These are phyloP conservation scores for Eubasilissa regina DNA, from an alignment of 1,140 invertebrate genomes.

Conservation along the genomic window DNA sequence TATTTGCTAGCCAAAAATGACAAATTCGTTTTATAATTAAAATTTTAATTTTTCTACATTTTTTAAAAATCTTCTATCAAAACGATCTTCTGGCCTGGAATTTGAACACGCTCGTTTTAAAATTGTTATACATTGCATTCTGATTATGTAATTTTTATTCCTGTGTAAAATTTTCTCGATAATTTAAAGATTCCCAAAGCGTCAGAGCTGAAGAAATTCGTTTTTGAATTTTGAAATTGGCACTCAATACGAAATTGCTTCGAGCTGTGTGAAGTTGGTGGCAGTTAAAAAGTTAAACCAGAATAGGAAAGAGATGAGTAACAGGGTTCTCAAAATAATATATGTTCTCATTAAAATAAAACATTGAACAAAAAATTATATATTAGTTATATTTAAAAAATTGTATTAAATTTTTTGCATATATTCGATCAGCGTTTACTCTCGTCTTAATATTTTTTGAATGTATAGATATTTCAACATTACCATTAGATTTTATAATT, in stretches of 20 bases:
- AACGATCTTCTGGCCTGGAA: too few species aligned
- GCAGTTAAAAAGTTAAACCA: constrained; percentile 50
- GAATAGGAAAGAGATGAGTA: background rate
- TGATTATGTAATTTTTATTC: constrained; percentile 1
- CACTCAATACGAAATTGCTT: constrained; percentile 48
- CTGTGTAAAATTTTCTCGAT: background rate
- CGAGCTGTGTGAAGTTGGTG: constrained; percentile 9
- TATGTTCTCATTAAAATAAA: background rate
- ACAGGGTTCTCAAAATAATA: constrained; percentile 6
- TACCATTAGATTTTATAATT: too few species aligned
- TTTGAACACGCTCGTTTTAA: background rate
- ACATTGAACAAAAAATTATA: background rate
- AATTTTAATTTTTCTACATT: too few species aligned
- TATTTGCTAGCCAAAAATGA: too few species aligned
- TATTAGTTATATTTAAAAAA: background rate
- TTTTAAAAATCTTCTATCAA: too few species aligned
- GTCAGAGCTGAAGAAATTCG: constrained; percentile 31
- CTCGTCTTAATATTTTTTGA: too few species aligned
- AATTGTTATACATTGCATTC: constrained; percentile 1
- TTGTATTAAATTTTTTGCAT: background rate
- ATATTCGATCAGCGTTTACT: background rate
- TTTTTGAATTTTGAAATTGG: constrained; percentile 54
- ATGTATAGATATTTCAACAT: too few species aligned
- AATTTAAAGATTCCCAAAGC: background rate
- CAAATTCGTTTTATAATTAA: too few species aligned